phyloP scores from a whole-genome alignment of 2,888 invertebrate genomes.

The Troglohyphantes excavatus region DNA sequence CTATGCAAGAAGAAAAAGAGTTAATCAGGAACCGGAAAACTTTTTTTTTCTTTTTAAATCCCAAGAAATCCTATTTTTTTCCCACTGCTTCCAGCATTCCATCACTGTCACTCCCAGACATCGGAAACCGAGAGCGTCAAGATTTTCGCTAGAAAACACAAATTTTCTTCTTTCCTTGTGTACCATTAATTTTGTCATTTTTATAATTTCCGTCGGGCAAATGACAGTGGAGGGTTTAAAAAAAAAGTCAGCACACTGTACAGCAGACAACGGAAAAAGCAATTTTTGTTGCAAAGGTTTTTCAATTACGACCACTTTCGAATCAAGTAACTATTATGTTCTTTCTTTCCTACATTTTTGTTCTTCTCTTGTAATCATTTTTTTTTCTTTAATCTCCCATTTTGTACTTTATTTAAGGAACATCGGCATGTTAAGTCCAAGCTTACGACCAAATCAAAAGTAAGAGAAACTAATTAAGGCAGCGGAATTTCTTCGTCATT shows the following conservation, averaged over 20 bases:
- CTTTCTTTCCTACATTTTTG: not conserved
- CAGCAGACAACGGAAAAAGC: constrained; percentile 28
- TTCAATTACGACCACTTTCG: constrained; percentile 28
- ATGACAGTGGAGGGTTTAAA: constrained; percentile 12
- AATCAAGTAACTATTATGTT: constrained; percentile 11
- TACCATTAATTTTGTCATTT: constrained; percentile 45
- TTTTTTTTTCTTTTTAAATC: not conserved
- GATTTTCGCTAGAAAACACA: constrained; percentile 13
- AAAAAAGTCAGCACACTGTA: not conserved
- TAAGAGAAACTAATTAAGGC: not conserved
- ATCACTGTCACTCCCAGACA: constrained; percentile 38
- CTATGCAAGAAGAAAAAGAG: not conserved
- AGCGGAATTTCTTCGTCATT: not conserved
- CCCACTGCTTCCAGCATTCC: constrained; percentile 2
- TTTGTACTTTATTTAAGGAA: not conserved
- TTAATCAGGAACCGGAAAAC: constrained; percentile 1
- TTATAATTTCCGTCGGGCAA: constrained; percentile 50
- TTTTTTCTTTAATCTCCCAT: not conserved
- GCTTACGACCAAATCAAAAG: no score
- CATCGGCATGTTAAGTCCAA: not conserved
- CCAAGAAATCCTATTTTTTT: no score
- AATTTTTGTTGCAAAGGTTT: constrained; percentile 42
- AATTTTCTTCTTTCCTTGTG: constrained; percentile 10
- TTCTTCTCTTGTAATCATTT: constrained; percentile 28
- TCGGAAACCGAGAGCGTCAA: not conserved